A percentile compares a stretch with the other conserved stretches of the same genome.
Conservation (phyloP, 2,797 vertebrate species). For the Melanotaenia nigrans region DNA sequence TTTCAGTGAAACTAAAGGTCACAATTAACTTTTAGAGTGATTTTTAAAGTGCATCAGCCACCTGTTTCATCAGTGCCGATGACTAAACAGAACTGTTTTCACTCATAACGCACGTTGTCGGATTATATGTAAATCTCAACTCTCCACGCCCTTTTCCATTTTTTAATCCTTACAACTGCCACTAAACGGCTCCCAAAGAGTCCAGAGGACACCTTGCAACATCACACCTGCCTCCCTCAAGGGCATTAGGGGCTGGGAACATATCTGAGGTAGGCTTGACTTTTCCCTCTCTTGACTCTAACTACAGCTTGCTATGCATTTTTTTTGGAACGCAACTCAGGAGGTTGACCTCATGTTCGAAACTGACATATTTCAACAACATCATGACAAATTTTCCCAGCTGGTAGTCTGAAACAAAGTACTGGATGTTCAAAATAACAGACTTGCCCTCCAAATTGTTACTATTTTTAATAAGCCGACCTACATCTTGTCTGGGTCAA, state of each 20-base stretch:
- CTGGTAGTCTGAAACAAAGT: conserved; percentile 41
- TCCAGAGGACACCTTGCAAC: conserved; percentile 68
- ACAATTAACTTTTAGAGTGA: conserved; percentile 46
- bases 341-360: conserved; percentile 49
- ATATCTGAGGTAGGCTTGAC: conserved; percentile 65
- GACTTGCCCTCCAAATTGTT: conserved; percentile 57
- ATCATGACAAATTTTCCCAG: conserved; percentile 41
- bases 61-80: conserved; percentile 43
- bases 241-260: conserved; percentile 69
- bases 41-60: conserved; percentile 54
- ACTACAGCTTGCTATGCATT: conserved; percentile 12
- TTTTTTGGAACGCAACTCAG: conserved; percentile 42
- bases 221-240: conserved; percentile 81
- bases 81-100: conserved; percentile 57
- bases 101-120: conserved; percentile 71
- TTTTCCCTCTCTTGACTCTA: conserved; percentile 41
- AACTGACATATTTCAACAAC: conserved; percentile 42
- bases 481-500: conserved; percentile 69
- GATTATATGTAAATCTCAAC: conserved; percentile 66
- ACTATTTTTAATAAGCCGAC: conserved; percentile 65
- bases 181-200: conserved; percentile 58
- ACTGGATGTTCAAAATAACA: conserved; percentile 52
- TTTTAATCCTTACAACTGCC: conserved; percentile 46
- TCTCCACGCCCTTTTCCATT: conserved; percentile 40
- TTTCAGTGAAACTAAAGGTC: conserved; percentile 19